Evolutionary conservation across 2,888 invertebrate genomes (phyloP), one percentile per base, ranked within the genome.

Genomic region (Onchidella celtica): DNA sequence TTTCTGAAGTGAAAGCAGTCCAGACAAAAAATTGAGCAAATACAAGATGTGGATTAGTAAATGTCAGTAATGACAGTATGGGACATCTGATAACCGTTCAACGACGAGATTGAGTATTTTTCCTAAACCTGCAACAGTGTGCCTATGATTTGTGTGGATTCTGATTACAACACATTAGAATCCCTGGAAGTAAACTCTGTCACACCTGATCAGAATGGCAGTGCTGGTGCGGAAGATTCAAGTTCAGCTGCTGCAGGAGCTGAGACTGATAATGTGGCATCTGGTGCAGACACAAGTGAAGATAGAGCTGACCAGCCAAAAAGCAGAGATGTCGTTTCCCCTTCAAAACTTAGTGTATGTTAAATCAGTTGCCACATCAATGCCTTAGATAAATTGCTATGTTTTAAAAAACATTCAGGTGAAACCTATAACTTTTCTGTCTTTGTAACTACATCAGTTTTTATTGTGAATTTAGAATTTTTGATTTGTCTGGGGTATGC

Each of bases 81-180:
- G n/a, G n/a, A n/a, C n/a, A n/a, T n/a, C n/a, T n/a, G n/a, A n/a
- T n/a, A n/a, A n/a, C n/a, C n/a, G n/a, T n/a, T n/a, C n/a, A n/a
- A n/a, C n/a, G n/a, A n/a, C n/a, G n/a, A n/a, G n/a, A n/a, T n/a
- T n/a, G n/a, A n/a, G n/a, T n/a, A n/a, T n/a, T 66, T 66, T 57
- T 38, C 36, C 69, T 69, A 55, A 69, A 57, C 59, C 24, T 3
- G 24, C 55, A 14, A 34, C n/a, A 79, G 79, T 63, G 29, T 79
- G 27, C 63, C 79, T 6, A 72, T 79, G 79, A 72, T 70, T 32
- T 61, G 40, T 34, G 24, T n/a, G 32, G 79, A 79, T 27, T 79
- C 70, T 47, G 79, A 79, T 72, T 79, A 47, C 40, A 79, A 36
- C 72, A 72, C 63, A 57, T 24, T 79, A 38, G 72, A 79, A 38